Base-by-base conservation (phyloP, 2,797 vertebrate species). In the Mormyrops attenuatus region DNA sequence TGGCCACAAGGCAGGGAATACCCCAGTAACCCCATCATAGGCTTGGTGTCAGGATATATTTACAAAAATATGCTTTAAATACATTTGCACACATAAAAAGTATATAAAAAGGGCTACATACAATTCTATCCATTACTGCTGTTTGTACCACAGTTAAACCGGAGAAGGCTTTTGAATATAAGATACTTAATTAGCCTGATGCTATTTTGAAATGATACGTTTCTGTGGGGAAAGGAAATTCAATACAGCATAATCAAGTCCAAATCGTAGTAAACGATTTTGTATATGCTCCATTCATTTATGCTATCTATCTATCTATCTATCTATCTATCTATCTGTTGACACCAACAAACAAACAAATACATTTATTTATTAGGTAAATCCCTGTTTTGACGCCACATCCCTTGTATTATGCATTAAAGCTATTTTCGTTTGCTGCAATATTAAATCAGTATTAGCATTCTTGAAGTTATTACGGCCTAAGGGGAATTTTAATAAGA, bases 361-460 rank as follows among this genome's bases (percentile, higher is more conserved):
- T 66, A 34, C 0, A 69, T 44, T 44, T 80, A 44, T 80, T 80
- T 80, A 80, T 38, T 38, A 20, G 38, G 38, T 80, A 44, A 20
- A 41, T 80, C 1, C 73, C 13, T 6, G 5, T 8, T 80, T 41
- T 1, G 17, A 22, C 60, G 9, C 1, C 15, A n/a, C 73, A n/a
- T 44, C 6, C 73, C 38, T n/a, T 80, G 17, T 41, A 41, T 80
- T 41, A 80, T 44, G 73, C 13, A 41, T 80, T 80, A 80, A 17
- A n/a, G 73, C 38, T 17, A 41, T 80, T 80, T 69, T 44, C 73
- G 20, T 41, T n/a, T 80, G 34, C 15, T 80, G 38, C 44, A 41
- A 80, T 80, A 80, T 80, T 44, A 80, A 44, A 80, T 80, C 73
- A 80, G 73, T 80, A 80, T 80, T 69, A 69, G 11, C 66, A 69